These are phyloP conservation scores for Tipula helvola DNA, from an alignment of 2,888 invertebrate genomes.

Conservation along the genomic window DNA sequence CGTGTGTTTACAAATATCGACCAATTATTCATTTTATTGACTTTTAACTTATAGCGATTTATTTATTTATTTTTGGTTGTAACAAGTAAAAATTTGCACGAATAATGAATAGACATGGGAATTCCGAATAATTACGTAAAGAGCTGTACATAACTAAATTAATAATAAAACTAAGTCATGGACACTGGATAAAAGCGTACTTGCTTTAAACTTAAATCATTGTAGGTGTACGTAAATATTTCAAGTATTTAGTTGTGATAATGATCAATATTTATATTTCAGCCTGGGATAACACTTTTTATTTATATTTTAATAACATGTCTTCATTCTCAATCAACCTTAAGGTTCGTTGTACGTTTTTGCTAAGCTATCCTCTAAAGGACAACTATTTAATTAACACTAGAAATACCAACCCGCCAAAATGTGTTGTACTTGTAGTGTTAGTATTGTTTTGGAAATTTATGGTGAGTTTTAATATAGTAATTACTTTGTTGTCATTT, in stretches of 20 bases:
- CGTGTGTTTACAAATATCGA: background rate
- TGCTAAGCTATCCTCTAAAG: too few species aligned
- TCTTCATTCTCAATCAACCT: too few species aligned
- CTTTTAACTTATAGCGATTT: background rate
- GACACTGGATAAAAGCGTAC: background rate
- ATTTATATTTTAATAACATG: background rate
- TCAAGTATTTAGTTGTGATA: background rate
- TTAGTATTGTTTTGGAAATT: too few species aligned
- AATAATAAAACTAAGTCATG: background rate
- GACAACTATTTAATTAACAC: too few species aligned
- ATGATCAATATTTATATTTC: background rate
- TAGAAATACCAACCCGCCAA: too few species aligned
- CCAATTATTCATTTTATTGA: background rate
- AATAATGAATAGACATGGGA: background rate
- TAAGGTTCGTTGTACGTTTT: background rate
- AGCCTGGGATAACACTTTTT: background rate
- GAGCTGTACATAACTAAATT: background rate
- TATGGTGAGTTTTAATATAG: too few species aligned
- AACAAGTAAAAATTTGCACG: background rate
- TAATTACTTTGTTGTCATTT: too few species aligned
- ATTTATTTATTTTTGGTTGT: background rate
- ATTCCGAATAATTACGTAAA: background rate
- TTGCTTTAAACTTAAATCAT: background rate
- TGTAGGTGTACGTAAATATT: background rate
- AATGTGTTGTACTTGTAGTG: too few species aligned